phyloP scores from a whole-genome alignment of 2,888 invertebrate species.

The Mesoligia furuncula region DNA sequence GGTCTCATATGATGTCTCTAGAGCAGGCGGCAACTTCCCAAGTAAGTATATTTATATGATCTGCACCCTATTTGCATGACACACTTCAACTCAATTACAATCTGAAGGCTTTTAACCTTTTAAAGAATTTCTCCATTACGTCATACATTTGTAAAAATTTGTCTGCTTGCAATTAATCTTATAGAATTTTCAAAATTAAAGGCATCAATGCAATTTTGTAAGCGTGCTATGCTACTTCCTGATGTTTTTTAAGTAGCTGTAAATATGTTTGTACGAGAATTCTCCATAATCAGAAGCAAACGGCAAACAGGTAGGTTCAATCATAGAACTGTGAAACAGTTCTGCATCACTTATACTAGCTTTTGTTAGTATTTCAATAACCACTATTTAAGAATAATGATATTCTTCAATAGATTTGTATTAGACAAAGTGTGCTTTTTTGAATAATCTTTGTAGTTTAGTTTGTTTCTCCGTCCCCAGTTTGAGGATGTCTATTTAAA shows the following conservation, averaged over 20 bases:
- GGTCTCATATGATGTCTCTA: conserved; percentile 92
- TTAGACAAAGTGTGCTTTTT: neutral
- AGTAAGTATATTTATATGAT: conserved; percentile 85
- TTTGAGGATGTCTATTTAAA: neutral
- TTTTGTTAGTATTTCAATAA: neutral
- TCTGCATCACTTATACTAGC: neutral
- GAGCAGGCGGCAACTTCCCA: conserved; percentile 92
- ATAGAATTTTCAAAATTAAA: neutral
- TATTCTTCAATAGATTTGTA: neutral
- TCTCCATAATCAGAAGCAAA: neutral
- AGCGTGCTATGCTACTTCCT: neutral
- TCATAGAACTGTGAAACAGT: neutral
- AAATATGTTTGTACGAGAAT: neutral
- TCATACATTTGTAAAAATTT: neutral
- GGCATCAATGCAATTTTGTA: neutral
- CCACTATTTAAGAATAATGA: neutral
- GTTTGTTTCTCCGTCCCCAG: neutral
- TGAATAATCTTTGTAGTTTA: neutral
- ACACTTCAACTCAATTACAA: neutral
- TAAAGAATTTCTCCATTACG: neutral
- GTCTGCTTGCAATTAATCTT: neutral
- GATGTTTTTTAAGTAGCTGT: neutral
- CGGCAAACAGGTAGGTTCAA: neutral
- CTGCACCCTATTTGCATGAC: neutral
- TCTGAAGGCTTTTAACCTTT: neutral